These are phyloP conservation scores for Ibycter americanus DNA, from an alignment of 2,797 vertebrate species.

Conservation along the genomic window DNA sequence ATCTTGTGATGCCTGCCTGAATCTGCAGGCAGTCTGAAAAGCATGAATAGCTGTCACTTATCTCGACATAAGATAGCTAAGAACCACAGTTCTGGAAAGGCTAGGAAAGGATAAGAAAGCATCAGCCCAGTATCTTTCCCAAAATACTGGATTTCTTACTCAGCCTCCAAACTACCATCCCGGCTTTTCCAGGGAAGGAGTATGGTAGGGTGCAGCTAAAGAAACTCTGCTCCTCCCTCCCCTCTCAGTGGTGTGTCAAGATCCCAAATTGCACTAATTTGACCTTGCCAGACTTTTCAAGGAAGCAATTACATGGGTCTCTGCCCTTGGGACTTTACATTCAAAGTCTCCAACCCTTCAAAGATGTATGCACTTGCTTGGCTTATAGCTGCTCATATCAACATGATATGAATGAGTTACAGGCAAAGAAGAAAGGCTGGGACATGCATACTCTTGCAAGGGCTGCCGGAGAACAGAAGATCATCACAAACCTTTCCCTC, in stretches of 20 bases:
- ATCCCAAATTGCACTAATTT: background rate
- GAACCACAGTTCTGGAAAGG: background rate
- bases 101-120: background rate
- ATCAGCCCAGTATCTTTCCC: background rate
- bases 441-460: background rate
- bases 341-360: background rate
- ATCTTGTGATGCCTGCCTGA: background rate
- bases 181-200: background rate
- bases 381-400: background rate
- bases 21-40: background rate
- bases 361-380: background rate
- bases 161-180: background rate
- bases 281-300: background rate
- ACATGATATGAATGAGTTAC: background rate
- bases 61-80: background rate
- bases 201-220: accelerated
- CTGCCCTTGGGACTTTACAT: background rate
- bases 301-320: background rate
- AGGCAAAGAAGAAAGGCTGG: background rate
- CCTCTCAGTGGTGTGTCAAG: background rate
- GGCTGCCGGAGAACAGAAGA: background rate
- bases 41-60: background rate
- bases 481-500: background rate
- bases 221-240: background rate
- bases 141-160: background rate